Evolutionary conservation across 1,140 invertebrate species (phyloP).

Genomic region (Zaprionus nigranus): DNA sequence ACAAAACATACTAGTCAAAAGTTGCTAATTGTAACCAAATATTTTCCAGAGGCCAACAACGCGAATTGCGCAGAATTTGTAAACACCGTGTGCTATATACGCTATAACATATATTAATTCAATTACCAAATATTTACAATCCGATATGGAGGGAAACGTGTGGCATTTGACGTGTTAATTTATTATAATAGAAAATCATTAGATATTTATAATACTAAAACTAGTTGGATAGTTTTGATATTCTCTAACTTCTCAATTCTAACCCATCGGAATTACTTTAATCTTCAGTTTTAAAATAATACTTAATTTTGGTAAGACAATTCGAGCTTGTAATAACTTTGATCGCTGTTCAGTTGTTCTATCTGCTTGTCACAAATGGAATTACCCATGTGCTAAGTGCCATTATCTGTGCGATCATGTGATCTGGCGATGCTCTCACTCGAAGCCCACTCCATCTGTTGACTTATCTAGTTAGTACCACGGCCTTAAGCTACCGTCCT

Average conservation of each 20-base stretch:
- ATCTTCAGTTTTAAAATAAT: neutral
- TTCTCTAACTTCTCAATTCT: neutral
- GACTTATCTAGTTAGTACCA: conserved; percentile 17
- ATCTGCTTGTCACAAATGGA: conserved; percentile 39
- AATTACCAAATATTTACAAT: conserved; percentile 14
- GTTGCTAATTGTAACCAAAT: conserved; percentile 60
- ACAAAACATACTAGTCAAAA: conserved; percentile 24
- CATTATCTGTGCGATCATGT: conserved; percentile 51
- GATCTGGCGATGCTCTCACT: conserved; percentile 34
- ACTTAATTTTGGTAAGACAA: neutral
- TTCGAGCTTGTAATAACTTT: neutral
- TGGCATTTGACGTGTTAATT: neutral
- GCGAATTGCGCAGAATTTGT: conserved; percentile 11
- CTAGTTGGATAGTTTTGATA: neutral
- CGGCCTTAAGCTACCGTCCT: conserved; percentile 4
- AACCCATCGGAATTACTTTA: neutral
- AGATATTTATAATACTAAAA: neutral
- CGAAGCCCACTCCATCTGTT: neutral
- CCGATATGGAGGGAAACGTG: neutral
- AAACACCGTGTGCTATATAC: neutral
- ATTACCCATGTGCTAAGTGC: conserved; percentile 63
- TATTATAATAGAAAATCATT: neutral
- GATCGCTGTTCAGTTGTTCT: neutral
- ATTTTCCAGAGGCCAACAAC: conserved; percentile 7
- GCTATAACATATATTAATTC: conserved; percentile 11